Evolutionary conservation across 2,797 vertebrate genomes (phyloP), one percentile per base, ranked within the genome.

Genomic region (Cetoscarus ocellatus): DNA sequence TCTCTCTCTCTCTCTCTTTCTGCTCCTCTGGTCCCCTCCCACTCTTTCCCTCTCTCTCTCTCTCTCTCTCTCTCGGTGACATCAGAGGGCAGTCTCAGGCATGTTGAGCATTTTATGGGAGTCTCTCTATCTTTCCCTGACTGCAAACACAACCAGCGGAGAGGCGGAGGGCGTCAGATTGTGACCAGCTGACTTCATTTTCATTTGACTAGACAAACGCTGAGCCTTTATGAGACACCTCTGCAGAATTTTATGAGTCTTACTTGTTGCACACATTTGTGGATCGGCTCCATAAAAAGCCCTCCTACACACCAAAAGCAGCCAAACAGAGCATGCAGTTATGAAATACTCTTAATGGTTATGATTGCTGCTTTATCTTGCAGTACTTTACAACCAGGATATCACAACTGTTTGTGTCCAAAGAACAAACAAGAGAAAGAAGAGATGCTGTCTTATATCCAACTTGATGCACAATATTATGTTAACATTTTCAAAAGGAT

Each of bases 11-110:
- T 73, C 87, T 61, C 86, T 80, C 83, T 50, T 66, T 73, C 80
- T 17, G 61, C 42, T 75, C 66, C 83, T 82, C 72, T 57, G 57
- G 78, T 86, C 80, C 78, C 83, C 86, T 88, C 88, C 80, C 82
- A 73, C 82, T 73, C 72, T 35, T 73, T 60, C 54, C 56, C 73
- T 44, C 79, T 69, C 80, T 67, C 83, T 45, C 78, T 70, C 80
- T 49, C 84, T 59, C 79, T 60, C 75, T 19, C 73, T n/a, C 75
- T 67, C 80, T 70, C 80, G 57, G 86, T 94, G 93, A 94, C 93
- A 94, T 95, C 94, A 94, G 88, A 94, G 91, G 88, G 87, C 91
- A 88, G 92, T 93, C 90, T 94, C 88, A 91, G 92, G 93, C 93
- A 93, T 92, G 92, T 90, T 72, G 91, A 93, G 86, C 91, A 91